Percentiles rank a stretch among this genome's conserved stretches.
These are phyloP conservation scores for Scolanthus callimorphus DNA, from an alignment of 92 coral and sea anemone species.

Conservation along the genomic window DNA sequence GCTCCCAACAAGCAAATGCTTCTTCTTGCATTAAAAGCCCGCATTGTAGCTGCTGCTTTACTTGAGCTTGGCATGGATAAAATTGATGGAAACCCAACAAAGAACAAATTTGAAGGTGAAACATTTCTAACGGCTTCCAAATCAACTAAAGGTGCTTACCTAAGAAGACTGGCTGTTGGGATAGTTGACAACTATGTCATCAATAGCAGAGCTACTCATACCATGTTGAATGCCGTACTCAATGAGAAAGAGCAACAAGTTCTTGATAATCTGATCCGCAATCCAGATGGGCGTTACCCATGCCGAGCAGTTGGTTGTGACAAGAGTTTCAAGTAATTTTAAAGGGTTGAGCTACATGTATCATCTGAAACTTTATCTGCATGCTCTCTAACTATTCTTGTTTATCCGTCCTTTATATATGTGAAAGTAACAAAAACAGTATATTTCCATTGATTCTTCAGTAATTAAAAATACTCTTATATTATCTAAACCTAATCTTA, in stretches of 20 bases:
- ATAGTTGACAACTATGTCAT: constrained; percentile 47
- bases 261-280: constrained; percentile 1
- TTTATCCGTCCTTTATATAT: background rate
- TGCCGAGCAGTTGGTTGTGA: constrained; percentile 57
- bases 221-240: constrained; percentile 23
- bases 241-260: constrained; percentile 19
- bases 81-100: constrained; percentile 29
- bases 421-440: background rate
- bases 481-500: too few species aligned
- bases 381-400: background rate
- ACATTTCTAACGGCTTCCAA: constrained; percentile 17
- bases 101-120: constrained; percentile 13
- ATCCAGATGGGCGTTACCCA: constrained; percentile 11
- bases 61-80: constrained; percentile 45
- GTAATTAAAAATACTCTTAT: too few species aligned
- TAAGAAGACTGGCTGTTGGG: constrained; percentile 25
- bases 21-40: too few species aligned
- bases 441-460: background rate
- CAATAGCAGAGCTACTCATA: constrained; percentile 22
- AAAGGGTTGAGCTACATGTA: background rate
- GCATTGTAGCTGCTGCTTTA: constrained; percentile 56
- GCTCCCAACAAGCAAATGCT: too few species aligned
- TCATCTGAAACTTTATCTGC: background rate
- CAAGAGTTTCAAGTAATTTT: too few species aligned
- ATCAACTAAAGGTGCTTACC: constrained; percentile 29